A percentile compares a stretch with the other conserved stretches of the same genome.
Evolutionary conservation across 2,797 vertebrate genomes (phyloP).

Genomic region (Taeniopygia guttata): DNA sequence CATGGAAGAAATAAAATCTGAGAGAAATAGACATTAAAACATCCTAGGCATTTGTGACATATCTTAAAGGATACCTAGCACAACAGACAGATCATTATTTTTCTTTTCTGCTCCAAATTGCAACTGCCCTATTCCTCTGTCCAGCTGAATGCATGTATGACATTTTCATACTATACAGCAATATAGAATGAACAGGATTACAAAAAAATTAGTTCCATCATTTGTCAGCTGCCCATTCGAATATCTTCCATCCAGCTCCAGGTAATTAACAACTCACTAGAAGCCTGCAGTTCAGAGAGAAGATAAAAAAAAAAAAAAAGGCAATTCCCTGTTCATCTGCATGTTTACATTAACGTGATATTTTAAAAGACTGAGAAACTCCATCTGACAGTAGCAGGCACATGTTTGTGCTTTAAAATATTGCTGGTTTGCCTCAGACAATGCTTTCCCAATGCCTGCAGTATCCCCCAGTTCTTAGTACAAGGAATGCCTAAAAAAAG

Average conservation of each 20-base stretch:
- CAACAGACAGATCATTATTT: not conserved
- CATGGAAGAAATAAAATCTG: not conserved
- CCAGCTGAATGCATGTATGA: not conserved
- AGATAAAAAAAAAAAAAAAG: not conserved
- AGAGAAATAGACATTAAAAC: not conserved
- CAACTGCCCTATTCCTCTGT: not conserved
- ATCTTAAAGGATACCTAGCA: not conserved
- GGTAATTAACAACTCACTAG: not conserved
- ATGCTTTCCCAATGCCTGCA: not conserved
- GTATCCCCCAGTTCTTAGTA: not conserved
- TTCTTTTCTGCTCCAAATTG: not conserved
- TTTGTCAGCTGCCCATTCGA: not conserved
- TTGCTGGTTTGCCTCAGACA: not conserved
- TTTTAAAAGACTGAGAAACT: not conserved
- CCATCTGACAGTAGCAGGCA: not conserved
- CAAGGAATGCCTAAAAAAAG: not conserved
- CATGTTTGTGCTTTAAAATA: not conserved
- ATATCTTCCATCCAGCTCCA: not conserved
- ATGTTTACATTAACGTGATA: not conserved
- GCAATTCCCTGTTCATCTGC: not conserved
- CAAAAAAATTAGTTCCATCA: not conserved
- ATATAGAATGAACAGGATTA: not conserved
- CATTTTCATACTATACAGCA: not conserved
- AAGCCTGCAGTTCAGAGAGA: not conserved
- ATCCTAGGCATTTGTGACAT: not conserved